Evolutionary conservation across 2,113 vertebrate species (phyloP).

Genomic region (Bujurquina vittata): DNA sequence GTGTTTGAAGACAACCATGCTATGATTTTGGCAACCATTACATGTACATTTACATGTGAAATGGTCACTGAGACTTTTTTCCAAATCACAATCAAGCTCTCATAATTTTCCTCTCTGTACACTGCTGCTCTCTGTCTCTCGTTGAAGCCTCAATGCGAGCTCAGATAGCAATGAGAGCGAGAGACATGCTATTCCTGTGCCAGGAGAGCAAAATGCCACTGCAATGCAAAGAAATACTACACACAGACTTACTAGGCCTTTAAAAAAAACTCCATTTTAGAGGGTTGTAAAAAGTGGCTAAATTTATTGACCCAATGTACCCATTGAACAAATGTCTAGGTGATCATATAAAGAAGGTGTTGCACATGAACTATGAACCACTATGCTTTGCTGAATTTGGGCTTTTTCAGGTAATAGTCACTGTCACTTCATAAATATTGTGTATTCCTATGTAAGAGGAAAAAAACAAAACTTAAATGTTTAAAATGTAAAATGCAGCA

Average conservation of each 20-base stretch:
- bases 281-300: not conserved
- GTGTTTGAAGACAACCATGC: not conserved
- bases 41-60: not conserved
- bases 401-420: too few relatives aligned
- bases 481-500: too few relatives aligned
- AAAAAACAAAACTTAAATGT: too few relatives aligned
- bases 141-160: not conserved
- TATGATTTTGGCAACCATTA: not conserved
- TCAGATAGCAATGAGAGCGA: not conserved
- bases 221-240: not conserved
- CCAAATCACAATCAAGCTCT: not conserved
- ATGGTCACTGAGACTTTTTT: not conserved
- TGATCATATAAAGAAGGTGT: too few relatives aligned
- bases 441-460: too few relatives aligned
- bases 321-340: too few relatives aligned
- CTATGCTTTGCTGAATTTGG: too few relatives aligned
- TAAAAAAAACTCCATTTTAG: not conserved
- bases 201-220: not conserved
- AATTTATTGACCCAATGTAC: not conserved
- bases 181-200: not conserved
- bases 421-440: too few relatives aligned
- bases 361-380: too few relatives aligned
- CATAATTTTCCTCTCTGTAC: not conserved
- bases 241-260: accelerated
- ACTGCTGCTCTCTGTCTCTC: not conserved